Evolutionary conservation across 2,113 vertebrate species (phyloP).

Genomic region (Proterorhinus semilunaris): DNA sequence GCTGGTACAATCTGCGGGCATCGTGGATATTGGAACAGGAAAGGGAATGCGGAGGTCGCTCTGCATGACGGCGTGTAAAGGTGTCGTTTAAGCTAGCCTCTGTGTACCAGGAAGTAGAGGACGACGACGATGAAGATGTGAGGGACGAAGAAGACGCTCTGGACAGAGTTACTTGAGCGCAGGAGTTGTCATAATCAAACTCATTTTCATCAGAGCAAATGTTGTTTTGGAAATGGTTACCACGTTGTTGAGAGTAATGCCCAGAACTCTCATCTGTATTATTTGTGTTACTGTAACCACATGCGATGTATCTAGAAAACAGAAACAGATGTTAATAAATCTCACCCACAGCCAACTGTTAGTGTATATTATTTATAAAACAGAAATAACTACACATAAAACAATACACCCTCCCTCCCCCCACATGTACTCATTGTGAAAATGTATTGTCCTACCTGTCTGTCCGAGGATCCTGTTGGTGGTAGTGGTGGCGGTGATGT

Average conservation of each 20-base stretch:
- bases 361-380: neutral
- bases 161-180: constrained; percentile 48
- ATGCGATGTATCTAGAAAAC: constrained; percentile 44
- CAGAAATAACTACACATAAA: neutral
- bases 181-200: constrained; percentile 39
- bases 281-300: constrained; percentile 37
- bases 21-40: constrained; percentile 76
- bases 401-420: neutral
- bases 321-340: neutral
- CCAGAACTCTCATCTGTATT: constrained; percentile 47
- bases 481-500: constrained; percentile 44
- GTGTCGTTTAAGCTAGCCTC: constrained; percentile 66
- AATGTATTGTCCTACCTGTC: constrained; percentile 49
- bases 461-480: constrained; percentile 38
- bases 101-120: constrained; percentile 72
- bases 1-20: constrained; percentile 44
- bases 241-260: constrained; percentile 29
- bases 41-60: constrained; percentile 69
- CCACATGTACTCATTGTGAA: neutral
- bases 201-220: constrained; percentile 41
- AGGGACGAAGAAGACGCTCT: constrained; percentile 67
- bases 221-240: constrained; percentile 25
- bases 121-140: constrained; percentile 64
- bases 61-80: constrained; percentile 42
- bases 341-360: neutral